These are phyloP conservation scores for Lycodopsis pacificus DNA, from an alignment of 2,797 vertebrate species.

Conservation along the genomic window DNA sequence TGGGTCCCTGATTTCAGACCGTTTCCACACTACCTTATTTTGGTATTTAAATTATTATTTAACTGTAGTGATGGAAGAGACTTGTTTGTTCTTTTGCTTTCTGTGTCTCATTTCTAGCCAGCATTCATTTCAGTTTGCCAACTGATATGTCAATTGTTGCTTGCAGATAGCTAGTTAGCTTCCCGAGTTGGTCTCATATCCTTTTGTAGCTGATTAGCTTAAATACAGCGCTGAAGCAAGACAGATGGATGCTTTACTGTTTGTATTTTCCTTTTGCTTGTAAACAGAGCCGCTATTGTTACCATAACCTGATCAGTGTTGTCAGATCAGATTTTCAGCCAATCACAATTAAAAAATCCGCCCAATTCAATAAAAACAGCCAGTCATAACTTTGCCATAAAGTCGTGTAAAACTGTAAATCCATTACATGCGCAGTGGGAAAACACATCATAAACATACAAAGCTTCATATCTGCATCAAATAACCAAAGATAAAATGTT, in stretches of 20 bases:
- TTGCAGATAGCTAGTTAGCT: not conserved
- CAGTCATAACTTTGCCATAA: not conserved
- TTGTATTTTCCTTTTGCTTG: not conserved
- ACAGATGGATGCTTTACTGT: not conserved
- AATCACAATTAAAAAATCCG: not conserved
- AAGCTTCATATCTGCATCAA: not conserved
- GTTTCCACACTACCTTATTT: not conserved
- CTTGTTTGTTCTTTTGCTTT: not conserved
- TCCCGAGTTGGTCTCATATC: not conserved
- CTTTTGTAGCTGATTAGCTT: not conserved
- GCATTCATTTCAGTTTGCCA: not conserved
- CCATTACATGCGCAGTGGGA: not conserved
- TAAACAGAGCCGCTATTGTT: not conserved
- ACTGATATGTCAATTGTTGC: not conserved
- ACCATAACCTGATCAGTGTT: not conserved
- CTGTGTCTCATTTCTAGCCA: conserved; percentile 1
- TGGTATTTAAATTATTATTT: not conserved
- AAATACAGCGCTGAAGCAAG: not conserved
- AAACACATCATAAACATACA: not conserved
- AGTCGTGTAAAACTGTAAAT: too few species aligned
- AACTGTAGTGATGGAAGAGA: not conserved
- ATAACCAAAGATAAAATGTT: not conserved
- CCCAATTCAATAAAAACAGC: not conserved
- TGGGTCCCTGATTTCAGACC: not conserved
- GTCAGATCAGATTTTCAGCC: too few species aligned